Percentiles rank a stretch among this genome's conserved stretches.
phyloP scores from a whole-genome alignment of 30 jellyfish, hydroid and myxozoan species.

The Turritopsis rubra region DNA sequence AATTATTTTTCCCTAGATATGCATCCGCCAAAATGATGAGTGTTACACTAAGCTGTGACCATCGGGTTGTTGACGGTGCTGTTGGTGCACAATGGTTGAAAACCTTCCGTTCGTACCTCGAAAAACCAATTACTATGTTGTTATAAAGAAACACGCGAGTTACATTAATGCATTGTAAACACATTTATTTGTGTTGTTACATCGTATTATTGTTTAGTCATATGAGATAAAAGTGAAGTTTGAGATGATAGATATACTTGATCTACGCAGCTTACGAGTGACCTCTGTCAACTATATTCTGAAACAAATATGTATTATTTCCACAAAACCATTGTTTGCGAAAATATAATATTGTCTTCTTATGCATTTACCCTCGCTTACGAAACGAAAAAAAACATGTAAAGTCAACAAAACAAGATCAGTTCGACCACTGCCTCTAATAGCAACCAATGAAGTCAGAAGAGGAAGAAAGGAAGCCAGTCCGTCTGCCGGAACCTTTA shows the following conservation, averaged over 20 bases:
- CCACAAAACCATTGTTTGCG: neutral
- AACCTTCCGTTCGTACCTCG: slow-evolving; percentile 69
- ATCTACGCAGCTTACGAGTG: neutral
- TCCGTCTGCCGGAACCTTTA: no score
- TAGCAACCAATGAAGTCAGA: no score
- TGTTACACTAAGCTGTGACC: slow-evolving; percentile 92
- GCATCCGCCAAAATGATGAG: slow-evolving; percentile 75
- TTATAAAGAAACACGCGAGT: slow-evolving; percentile 22
- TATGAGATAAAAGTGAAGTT: neutral
- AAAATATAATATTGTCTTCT: neutral
- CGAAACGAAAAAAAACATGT: no score
- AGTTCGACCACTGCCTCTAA: no score
- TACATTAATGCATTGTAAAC: no score
- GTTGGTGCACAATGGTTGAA: slow-evolving; percentile 97
- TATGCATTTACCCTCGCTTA: no score
- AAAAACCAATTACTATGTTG: slow-evolving; percentile 90
- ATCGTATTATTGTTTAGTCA: neutral
- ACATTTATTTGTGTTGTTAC: no score
- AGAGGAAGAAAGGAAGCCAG: no score
- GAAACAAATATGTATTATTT: neutral
- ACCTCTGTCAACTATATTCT: neutral
- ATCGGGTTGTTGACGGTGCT: slow-evolving; percentile 99
- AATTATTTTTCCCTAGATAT: slow-evolving; percentile 38
- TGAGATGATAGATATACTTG: neutral
- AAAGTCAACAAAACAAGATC: no score